These are phyloP conservation scores for Abramis brama DNA, from an alignment of 2,113 vertebrate genomes.

Conservation along the genomic window DNA sequence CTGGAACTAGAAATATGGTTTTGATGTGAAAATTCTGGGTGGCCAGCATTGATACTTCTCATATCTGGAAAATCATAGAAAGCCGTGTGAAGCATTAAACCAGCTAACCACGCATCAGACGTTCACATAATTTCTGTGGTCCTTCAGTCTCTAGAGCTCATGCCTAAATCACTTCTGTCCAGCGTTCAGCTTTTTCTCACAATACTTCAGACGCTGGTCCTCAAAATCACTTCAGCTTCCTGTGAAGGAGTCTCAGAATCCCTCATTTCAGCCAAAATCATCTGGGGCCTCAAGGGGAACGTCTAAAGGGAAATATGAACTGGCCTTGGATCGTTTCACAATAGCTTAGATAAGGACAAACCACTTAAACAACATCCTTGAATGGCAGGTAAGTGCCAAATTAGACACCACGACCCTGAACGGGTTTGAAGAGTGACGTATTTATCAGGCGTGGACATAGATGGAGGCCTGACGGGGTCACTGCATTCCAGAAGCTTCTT, in stretches of 20 bases:
- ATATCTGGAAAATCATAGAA: background rate
- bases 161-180: background rate
- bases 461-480: constrained; percentile 21
- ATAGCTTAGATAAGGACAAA: constrained; percentile 5
- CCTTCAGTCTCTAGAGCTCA: constrained; percentile 14
- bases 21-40: background rate
- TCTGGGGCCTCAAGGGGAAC: background rate
- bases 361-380: background rate
- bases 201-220: constrained; percentile 1
- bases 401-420: background rate
- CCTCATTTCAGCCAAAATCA: background rate
- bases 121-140: background rate
- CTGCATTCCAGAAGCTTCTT: constrained; percentile 8
- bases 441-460: constrained; percentile 7
- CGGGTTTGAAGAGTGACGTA: too few relatives aligned
- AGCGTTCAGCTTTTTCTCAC: constrained; percentile 43
- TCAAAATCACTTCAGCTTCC: background rate
- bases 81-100: background rate
- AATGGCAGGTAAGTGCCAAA: constrained; percentile 14
- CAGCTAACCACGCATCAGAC: background rate
- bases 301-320: constrained; percentile 1
- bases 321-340: background rate
- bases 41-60: background rate
- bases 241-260: background rate
- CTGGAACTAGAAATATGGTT: background rate